Evolutionary conservation across 2,113 vertebrate species (phyloP), one percentile per base, ranked within the genome.

Genomic region (Polyodon spathula): DNA sequence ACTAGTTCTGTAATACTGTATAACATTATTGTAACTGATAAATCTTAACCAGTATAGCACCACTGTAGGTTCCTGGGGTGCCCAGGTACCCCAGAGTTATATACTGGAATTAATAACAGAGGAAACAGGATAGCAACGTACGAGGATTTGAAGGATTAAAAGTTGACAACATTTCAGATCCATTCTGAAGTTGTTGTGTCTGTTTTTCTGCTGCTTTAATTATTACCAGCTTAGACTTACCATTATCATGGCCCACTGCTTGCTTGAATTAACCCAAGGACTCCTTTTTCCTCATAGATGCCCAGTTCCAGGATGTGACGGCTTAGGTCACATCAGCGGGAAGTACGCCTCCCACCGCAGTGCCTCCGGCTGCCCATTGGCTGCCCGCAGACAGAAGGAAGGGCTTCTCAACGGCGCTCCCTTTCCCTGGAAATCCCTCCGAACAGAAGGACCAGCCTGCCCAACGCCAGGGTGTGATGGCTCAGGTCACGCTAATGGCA

Each of bases 331-430:
- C 78, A 97, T 99, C 76, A 98, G 95, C 0, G 95, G 96, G 54
- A 99, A 99, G 74, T 98, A 97, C 0, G 94, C 95, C 50, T 97
- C 95, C 0, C 96, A 98, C 75, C 93, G 95, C n/a, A 98, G 95
- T 9, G 95, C 95, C 0, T 99, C 96, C 0, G 95, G 95, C 6
- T 99, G 96, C 40, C 96, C 96, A 0, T 78, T 99, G 52, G 96
- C 94, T 0, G 92, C 95, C 37, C 93, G 93, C 65, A 79, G 95
- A 65, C 96, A 99, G 83, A 98, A 97, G 67, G 96, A 99, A 73
- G 93, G 94, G 0, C 84, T 94, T 0, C 86, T 97, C 67, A 95
- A 95, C 0, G 93, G 96, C 38, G 90, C 91, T 0, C 88, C 94
- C 0, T 97, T 97, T 65, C 92, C 92, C 68, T 99, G 96, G 96